phyloP scores from a whole-genome alignment of 2,797 vertebrate genomes.

The Scleropages formosus region DNA sequence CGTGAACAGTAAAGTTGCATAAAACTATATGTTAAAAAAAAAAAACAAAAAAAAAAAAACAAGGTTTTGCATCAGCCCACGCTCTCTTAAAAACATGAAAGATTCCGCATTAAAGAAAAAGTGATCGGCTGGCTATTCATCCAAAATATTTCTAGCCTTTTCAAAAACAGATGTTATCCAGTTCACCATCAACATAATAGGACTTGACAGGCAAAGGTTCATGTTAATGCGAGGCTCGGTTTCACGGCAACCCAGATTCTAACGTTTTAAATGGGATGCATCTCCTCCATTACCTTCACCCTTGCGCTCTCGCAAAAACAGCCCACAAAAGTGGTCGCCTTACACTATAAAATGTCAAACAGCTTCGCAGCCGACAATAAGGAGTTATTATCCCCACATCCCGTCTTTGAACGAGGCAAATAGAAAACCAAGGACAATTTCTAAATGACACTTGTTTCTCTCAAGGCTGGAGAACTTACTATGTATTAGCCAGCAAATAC shows the following conservation, averaged over 20 bases:
- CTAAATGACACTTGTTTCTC: conserved; percentile 22
- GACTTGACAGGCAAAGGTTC: not conserved
- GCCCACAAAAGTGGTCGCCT: conserved; percentile 6
- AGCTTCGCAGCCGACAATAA: not conserved
- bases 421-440: conserved; percentile 21
- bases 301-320: conserved; percentile 9
- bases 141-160: too few species aligned
- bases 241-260: not conserved
- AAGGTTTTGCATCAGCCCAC: too few species aligned
- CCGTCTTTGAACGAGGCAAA: conserved; percentile 14
- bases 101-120: too few species aligned
- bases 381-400: not conserved
- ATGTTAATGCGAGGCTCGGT: conserved; percentile 4
- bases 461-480: conserved; percentile 14
- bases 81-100: too few species aligned
- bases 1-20: too few species aligned
- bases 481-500: conserved; percentile 7
- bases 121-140: too few species aligned
- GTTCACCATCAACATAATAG: too few species aligned
- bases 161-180: too few species aligned
- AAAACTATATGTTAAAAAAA: too few species aligned
- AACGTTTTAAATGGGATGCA: conserved; percentile 11
- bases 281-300: conserved; percentile 20
- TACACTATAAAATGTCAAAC: not conserved
- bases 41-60: too few species aligned